Conservation (phyloP, 2,888 invertebrate genomes). For the Myopa tessellatipennis region DNA sequence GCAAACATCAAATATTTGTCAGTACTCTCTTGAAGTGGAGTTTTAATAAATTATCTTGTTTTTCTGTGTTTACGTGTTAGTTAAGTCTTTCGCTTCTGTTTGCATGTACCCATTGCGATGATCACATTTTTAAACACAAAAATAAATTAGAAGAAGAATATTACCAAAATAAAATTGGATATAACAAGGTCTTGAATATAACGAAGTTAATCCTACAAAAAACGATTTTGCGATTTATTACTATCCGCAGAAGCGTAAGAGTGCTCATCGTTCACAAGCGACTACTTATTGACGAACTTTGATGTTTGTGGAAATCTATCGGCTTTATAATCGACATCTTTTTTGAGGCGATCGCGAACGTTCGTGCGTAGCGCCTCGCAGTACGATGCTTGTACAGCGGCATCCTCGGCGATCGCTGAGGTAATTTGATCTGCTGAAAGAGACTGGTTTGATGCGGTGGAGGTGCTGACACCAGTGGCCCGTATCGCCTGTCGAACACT, state of each 20-base stretch:
- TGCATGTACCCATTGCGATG: constrained; percentile 18
- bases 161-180: constrained; percentile 38
- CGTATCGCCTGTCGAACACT: constrained; percentile 65
- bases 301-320: constrained; percentile 67
- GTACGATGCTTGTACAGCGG: constrained; percentile 63
- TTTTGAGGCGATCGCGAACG: constrained; percentile 63
- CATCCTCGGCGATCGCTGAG: constrained; percentile 61
- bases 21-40: constrained; percentile 15
- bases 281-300: constrained; percentile 65
- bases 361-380: constrained; percentile 63
- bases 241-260: constrained; percentile 26
- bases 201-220: constrained; percentile 38
- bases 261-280: constrained; percentile 25
- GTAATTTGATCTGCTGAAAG: constrained; percentile 58
- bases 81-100: constrained; percentile 26
- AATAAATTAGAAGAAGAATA: constrained; percentile 33
- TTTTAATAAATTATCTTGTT: constrained; percentile 14
- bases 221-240: constrained; percentile 40
- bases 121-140: constrained; percentile 31
- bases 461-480: constrained; percentile 55
- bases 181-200: constrained; percentile 34
- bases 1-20: constrained; percentile 32
- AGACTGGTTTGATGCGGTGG: constrained; percentile 52
- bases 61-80: constrained; percentile 19
- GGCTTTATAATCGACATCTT: constrained; percentile 63